These are phyloP conservation scores for Parelbella ahira DNA, from an alignment of 2,888 invertebrate genomes.

Conservation along the genomic window DNA sequence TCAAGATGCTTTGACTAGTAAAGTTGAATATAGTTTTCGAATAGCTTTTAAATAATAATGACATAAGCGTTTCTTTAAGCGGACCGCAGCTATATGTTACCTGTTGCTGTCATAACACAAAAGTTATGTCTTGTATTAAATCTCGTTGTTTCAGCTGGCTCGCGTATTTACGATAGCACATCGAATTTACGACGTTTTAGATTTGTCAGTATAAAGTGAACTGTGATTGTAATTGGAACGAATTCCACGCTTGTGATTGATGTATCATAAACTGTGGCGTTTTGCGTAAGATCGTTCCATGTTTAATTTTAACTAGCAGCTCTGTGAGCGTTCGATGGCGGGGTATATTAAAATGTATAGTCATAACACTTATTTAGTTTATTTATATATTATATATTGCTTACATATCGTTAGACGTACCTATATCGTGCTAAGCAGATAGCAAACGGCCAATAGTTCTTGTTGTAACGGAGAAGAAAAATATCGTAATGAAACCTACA, in stretches of 20 bases:
- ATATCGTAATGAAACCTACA: too few relatives aligned
- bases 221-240: slow-evolving; percentile 36
- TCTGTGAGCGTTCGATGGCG: too few relatives aligned
- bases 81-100: slow-evolving; percentile 8
- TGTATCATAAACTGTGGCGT: slow-evolving; percentile 20
- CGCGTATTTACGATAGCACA: slow-evolving; percentile 34
- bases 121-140: slow-evolving; percentile 37
- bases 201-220: slow-evolving; percentile 14
- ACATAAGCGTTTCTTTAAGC: slow-evolving; percentile 5
- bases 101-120: slow-evolving; percentile 26
- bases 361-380: too few relatives aligned
- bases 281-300: slow-evolving; percentile 1
- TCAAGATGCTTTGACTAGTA: too few relatives aligned
- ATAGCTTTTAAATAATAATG: too few relatives aligned
- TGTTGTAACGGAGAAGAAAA: too few relatives aligned
- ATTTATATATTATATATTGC: too few relatives aligned
- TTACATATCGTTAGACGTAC: too few relatives aligned
- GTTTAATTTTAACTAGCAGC: background rate
- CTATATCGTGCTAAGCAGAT: too few relatives aligned
- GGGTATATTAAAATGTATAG: too few relatives aligned
- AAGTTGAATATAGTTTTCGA: too few relatives aligned
- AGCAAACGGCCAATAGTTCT: too few relatives aligned
- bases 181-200: slow-evolving; percentile 35
- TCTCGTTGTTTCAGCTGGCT: slow-evolving; percentile 35
- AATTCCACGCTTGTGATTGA: slow-evolving; percentile 37